Evolutionary conservation across 2,797 vertebrate genomes (phyloP).

Genomic region (Leptodactylus fallax): DNA sequence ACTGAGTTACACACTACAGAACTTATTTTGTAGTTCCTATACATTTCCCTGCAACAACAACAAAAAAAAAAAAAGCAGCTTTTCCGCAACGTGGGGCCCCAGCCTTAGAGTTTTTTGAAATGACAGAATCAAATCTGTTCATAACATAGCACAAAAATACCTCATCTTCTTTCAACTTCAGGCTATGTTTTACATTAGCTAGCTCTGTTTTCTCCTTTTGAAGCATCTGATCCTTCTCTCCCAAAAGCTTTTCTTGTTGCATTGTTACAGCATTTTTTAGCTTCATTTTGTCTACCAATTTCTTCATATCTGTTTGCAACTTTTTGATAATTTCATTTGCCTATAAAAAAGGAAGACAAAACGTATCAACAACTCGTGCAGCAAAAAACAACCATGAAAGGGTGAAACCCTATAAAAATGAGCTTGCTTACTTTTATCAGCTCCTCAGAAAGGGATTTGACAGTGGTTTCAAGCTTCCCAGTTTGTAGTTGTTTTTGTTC

Average conservation of each 20-base stretch:
- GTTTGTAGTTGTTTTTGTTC: conserved; percentile 58
- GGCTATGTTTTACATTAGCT: conserved; percentile 12
- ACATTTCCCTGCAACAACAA: too few relatives aligned
- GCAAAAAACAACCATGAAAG: not conserved
- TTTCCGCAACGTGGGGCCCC: too few relatives aligned
- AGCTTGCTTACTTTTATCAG: conserved; percentile 57
- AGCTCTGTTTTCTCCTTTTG: conserved; percentile 54
- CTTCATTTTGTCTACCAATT: conserved; percentile 63
- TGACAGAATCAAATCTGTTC: not conserved
- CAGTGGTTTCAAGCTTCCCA: conserved; percentile 61
- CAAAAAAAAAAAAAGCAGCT: too few relatives aligned
- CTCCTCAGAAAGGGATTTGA: conserved; percentile 62
- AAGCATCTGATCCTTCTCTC: conserved; percentile 50
- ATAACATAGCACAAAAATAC: conserved; percentile 14
- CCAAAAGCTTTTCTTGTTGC: conserved; percentile 60
- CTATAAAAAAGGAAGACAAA: conserved; percentile 27
- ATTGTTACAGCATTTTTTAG: conserved; percentile 57
- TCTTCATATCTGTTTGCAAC: conserved; percentile 58
- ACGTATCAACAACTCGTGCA: not conserved
- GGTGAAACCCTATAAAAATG: not conserved
- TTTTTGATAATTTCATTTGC: conserved; percentile 66
- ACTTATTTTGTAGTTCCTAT: too few relatives aligned
- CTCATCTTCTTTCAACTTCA: conserved; percentile 62
- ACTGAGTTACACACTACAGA: too few relatives aligned
- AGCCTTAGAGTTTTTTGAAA: not conserved